phyloP scores from a whole-genome alignment of 2,888 invertebrate species.

The Himalopsyche kuldschensis region DNA sequence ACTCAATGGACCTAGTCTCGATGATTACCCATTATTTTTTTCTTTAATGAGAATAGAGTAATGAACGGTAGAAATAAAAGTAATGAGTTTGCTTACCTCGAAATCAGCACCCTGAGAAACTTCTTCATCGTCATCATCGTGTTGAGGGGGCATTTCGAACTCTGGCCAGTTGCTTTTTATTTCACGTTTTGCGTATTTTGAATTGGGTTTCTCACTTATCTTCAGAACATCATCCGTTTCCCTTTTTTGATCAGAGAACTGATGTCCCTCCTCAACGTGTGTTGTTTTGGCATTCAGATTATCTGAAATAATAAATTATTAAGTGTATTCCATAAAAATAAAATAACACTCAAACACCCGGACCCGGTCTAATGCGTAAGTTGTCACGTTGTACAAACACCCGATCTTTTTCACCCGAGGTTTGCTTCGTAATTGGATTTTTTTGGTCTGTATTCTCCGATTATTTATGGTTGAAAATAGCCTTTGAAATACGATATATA shows the following conservation, averaged over 20 bases:
- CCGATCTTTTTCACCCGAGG: too few species aligned
- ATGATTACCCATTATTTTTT: too few species aligned
- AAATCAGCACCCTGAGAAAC: slow-evolving; percentile 51
- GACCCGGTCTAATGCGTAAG: too few species aligned
- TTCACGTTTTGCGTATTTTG: slow-evolving; percentile 56
- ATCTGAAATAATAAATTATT: neutral
- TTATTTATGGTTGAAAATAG: too few species aligned
- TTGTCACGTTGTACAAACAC: too few species aligned
- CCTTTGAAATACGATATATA: too few species aligned
- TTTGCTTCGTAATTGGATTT: too few species aligned
- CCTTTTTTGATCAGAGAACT: slow-evolving; percentile 41
- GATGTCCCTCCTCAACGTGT: neutral
- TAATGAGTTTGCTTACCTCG: slow-evolving; percentile 46
- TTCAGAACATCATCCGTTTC: slow-evolving; percentile 51
- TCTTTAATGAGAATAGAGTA: too few species aligned
- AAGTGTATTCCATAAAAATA: too few species aligned
- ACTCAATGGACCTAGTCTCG: too few species aligned
- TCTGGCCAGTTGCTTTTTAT: slow-evolving; percentile 58
- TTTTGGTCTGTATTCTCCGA: too few species aligned
- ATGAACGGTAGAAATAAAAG: neutral
- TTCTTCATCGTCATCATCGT: slow-evolving; percentile 54
- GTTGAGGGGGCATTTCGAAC: slow-evolving; percentile 56
- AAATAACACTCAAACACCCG: too few species aligned
- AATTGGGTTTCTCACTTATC: slow-evolving; percentile 53
- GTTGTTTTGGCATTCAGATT: neutral